Conservation (phyloP, 1,140 invertebrate species). For the Heliconius eleuchia region DNA sequence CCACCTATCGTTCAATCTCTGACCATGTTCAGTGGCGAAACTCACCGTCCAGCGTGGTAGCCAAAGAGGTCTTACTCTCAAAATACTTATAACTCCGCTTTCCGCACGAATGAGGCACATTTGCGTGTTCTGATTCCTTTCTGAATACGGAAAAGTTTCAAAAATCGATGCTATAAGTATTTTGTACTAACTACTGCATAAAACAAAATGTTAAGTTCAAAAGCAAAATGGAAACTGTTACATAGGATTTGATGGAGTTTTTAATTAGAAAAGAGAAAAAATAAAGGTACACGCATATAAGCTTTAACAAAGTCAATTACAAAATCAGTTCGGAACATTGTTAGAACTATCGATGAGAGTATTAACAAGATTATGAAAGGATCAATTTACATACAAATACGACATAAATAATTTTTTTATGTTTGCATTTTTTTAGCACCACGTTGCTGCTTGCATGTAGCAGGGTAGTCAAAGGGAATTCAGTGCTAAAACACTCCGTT, state of each 20-base stretch:
- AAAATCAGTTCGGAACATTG: background rate
- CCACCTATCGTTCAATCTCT: background rate
- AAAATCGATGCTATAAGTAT: no score
- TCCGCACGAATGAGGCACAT: background rate
- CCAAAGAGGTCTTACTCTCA: no score
- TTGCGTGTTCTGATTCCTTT: no score
- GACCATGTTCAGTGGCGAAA: background rate
- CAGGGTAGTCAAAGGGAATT: no score
- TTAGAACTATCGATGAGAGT: conserved; percentile 23
- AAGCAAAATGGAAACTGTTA: background rate
- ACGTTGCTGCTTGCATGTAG: no score
- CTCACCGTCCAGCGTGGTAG: background rate
- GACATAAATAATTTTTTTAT: background rate
- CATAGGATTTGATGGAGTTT: background rate
- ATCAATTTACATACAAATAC: background rate
- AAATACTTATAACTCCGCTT: no score
- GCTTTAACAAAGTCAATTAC: conserved; percentile 26
- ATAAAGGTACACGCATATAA: background rate
- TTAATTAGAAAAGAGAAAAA: conserved; percentile 23
- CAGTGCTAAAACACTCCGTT: no score
- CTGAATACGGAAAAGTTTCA: no score
- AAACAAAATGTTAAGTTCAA: background rate
- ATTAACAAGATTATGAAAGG: conserved; percentile 25
- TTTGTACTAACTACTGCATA: background rate
- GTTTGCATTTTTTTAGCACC: no score